Conservation (phyloP, 2,797 vertebrate genomes). For the Peromyscus eremicus region DNA sequence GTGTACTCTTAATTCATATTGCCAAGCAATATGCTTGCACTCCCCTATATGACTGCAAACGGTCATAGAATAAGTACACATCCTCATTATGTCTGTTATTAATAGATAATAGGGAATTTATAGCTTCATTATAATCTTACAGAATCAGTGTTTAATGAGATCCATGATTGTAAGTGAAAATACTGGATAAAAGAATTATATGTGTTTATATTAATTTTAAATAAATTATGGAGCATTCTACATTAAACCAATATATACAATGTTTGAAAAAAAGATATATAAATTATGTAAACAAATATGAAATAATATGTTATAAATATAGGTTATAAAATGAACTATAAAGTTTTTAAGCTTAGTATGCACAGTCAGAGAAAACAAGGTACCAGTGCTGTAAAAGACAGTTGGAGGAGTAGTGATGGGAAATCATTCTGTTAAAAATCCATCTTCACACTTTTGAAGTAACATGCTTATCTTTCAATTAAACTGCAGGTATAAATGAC, state of each 20-base stretch:
- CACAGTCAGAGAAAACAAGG: neutral
- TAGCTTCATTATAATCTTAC: neutral
- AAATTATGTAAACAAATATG: neutral
- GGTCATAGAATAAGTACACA: neutral
- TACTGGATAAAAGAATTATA: neutral
- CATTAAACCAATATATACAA: neutral
- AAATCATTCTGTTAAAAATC: constrained; percentile 20
- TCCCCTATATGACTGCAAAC: no score
- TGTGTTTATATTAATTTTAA: neutral
- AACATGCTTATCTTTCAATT: constrained; percentile 31
- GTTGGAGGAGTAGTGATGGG: neutral
- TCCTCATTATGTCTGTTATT: neutral
- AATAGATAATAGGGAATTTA: neutral
- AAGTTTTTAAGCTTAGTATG: neutral
- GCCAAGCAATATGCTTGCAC: no score
- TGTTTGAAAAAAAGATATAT: neutral
- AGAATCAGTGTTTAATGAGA: neutral
- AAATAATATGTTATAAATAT: neutral
- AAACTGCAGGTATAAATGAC: constrained; percentile 6
- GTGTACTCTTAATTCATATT: neutral
- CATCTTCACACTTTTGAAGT: neutral
- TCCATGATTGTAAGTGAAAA: neutral
- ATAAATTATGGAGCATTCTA: neutral
- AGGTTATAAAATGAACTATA: neutral
- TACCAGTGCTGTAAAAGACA: neutral